Evolutionary conservation across 2,888 invertebrate genomes (phyloP), one percentile per base, ranked within the genome.

Genomic region (Eupithecia exiguata): DNA sequence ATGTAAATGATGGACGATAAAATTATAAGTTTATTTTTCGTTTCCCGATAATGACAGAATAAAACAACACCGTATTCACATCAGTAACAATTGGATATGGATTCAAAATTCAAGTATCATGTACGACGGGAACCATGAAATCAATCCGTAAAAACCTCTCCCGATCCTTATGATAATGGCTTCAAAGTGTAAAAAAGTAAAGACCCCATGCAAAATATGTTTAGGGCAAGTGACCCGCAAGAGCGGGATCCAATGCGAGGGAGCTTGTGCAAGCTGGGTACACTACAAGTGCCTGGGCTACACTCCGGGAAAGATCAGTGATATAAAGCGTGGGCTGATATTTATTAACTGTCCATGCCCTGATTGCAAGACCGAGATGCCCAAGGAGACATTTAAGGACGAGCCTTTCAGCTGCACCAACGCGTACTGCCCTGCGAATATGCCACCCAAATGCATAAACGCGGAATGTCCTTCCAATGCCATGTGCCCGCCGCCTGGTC

Each of bases 131-230:
- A 69, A 77, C 69, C 70, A 77, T 78, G 77, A 72, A 74, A 78
- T 36, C 46, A 30, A 65, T 14, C 30, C n/a, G 16, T 14, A 16
- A 43, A 25, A 16, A 14, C 35, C 25, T 68, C 5, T 43, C 6
- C 67, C 35, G n/a, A 18, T 61, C 77, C 5, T 12, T 21, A 25
- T 25, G 5, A 58, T 76, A 80, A 89, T 89, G 89, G 12, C 63
- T 12, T 80, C 85, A 82, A 85, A 84, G 84, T 88, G 88, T 77
- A 84, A 74, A 68, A 90, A 88, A 84, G 82, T 84, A 12, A 90
- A 89, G 81, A 91, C 91, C 67, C 88, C 89, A 1, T 94, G 94
- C 83, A 92, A 92, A 79, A 89, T 94, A 74, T 94, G 94, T 77
- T 77, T 89, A n/a, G 79, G 82, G 1, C 61, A 83, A 0, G 93